These are phyloP conservation scores for Drosophila elegans DNA, from an alignment of 1,140 invertebrate species.

Conservation along the genomic window DNA sequence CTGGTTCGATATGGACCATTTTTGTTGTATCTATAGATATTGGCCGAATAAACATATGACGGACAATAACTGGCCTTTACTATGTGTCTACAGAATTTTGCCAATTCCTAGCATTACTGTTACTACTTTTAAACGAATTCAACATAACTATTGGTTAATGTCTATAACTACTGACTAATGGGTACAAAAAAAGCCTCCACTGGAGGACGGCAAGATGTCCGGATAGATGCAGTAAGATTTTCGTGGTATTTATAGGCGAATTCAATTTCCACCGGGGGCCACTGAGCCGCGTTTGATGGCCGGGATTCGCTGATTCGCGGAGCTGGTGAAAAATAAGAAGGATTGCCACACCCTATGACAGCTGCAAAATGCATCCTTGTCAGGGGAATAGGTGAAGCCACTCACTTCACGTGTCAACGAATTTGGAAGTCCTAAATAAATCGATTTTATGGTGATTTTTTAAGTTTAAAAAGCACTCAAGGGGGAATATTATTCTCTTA, in stretches of 20 bases:
- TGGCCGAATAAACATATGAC: no score
- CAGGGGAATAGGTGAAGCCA: neutral
- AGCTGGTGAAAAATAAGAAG: neutral
- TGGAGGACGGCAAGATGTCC: neutral
- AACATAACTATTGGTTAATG: no score
- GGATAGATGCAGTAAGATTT: constrained; percentile 9
- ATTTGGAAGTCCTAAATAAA: constrained; percentile 7
- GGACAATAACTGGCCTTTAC: no score
- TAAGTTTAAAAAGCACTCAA: constrained; percentile 4
- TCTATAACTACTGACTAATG: no score
- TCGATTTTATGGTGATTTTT: constrained; percentile 16
- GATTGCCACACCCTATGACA: constrained; percentile 17
- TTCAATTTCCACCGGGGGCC: constrained; percentile 41
- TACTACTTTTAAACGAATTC: no score
- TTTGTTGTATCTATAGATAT: no score
- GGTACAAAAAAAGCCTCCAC: neutral
- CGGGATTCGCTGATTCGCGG: constrained; percentile 11
- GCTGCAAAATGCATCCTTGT: constrained; percentile 23
- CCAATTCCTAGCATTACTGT: no score
- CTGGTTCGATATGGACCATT: no score
- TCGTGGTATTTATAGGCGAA: constrained; percentile 44
- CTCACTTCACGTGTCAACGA: constrained; percentile 13
- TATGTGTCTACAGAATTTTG: no score
- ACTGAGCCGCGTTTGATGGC: constrained; percentile 8
- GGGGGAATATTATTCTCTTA: neutral